These are phyloP conservation scores for Penaeus japonicus DNA, from an alignment of 1,140 invertebrate species.

Conservation along the genomic window DNA sequence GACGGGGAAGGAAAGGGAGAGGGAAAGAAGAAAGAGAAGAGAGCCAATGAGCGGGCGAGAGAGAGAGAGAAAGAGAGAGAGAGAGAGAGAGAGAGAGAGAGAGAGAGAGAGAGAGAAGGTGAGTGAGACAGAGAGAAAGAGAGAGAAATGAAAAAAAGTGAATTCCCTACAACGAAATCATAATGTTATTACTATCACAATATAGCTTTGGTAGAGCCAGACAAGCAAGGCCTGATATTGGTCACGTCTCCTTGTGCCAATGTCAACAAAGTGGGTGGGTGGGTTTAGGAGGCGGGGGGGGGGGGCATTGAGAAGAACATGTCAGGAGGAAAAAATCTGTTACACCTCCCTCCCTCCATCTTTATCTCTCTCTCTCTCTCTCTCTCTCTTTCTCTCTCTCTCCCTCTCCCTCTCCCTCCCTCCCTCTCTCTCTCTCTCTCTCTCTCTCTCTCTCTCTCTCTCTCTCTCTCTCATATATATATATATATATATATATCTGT, in stretches of 20 bases:
- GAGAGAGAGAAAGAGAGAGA: background rate
- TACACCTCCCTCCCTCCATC: background rate
- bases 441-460: conserved; percentile 31
- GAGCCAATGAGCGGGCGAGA: background rate
- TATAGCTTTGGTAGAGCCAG: no score
- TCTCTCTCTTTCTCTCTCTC: background rate
- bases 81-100: background rate
- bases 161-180: no score
- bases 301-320: no score
- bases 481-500: no score
- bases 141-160: background rate
- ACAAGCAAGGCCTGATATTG: no score
- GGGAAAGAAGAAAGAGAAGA: background rate
- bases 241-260: no score
- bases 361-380: background rate
- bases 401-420: background rate
- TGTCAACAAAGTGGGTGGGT: no score
- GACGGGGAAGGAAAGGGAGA: background rate
- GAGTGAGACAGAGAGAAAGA: background rate
- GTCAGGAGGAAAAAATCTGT: background rate
- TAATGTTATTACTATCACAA: no score
- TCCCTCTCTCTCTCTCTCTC: background rate
- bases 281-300: no score
- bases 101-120: background rate
- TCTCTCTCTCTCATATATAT: background rate